Base-by-base conservation (phyloP, 2,113 vertebrate genomes). In the Tiliqua scincoides region DNA sequence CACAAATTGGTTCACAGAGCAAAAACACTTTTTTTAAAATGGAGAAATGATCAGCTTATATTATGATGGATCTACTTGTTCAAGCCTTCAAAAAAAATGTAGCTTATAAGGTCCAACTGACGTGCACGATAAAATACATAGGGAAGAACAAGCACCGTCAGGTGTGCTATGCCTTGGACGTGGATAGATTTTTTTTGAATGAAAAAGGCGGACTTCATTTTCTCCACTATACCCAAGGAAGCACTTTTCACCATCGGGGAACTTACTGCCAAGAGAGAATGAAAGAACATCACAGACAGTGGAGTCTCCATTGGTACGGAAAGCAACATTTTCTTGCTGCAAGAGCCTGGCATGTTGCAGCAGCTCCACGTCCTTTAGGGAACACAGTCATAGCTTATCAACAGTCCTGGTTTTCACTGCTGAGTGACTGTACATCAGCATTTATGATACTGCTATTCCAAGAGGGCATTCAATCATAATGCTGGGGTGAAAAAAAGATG, bases 311-410 rank as follows among this genome's bases (percentile, higher is more conserved):
- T 52, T 81, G 30, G 65, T 2, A 7, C 14, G 37, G 15, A 25
- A 25, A 91, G 37, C n/a, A 30, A 91, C 70, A 48, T 67, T 86
- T 71, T 62, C 23, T 10, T 71, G 35, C 81, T 32, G 40, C 15
- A 67, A 40, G 48, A 15, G 84, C 40, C 6, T 35, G 62, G 88
- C 32, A 80, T 25, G 84, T 6, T 83, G 18, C 68, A 86, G 18
- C 68, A 86, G 84, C 11, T 81, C 30, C 54, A 87, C 83, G 54
- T 84, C 62, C 85, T 79, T 86, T 68, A 86, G 59, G 6, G 89
- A 40, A 32, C 2, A 0, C 57, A 86, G 83, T 76, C 57, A 48
- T 91, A 82, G 79, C n/a, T 81, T 25, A 54, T 63, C 40, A 88
- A 82, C 80, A 54, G 67, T 52, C 27, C 61, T 76, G 9, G n/a